Evolutionary conservation across 2,888 invertebrate genomes (phyloP), one percentile per base, ranked within the genome.

Genomic region (Temnothorax ravouxi): DNA sequence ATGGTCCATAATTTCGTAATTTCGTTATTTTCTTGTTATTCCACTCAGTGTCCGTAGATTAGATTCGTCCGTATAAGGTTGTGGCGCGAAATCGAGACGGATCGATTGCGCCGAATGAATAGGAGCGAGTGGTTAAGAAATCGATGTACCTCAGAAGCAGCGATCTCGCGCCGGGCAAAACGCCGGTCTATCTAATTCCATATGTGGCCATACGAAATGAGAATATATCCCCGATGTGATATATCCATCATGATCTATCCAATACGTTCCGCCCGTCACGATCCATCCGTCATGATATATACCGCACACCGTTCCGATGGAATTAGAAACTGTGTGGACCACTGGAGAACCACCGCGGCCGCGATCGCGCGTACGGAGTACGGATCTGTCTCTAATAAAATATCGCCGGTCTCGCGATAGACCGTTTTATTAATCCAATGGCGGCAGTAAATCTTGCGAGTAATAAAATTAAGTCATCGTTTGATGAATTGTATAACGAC

Each of bases 221-320:
- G 75, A 76, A 84, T 74, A 86, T 84, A 85, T 87, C 77, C 69
- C 44, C 50, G 69, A 79, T 34, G 77, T 84, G 87, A 88, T 86
- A 84, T 90, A 90, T 90, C 88, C 88, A 89, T 90, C 89, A 87
- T 86, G 88, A 88, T 88, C 86, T 86, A 89, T 88, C 89, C 84
- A 85, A 88, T 90, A 84, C 82, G 87, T 86, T 87, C 83, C 67
- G 74, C 71, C 83, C 85, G 89, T 88, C 88, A 89, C 86, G 86
- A 87, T 84, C 82, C 85, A 87, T 89, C 87, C 88, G 87, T 88
- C 89, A 89, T 87, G 88, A 88, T 89, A 90, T 89, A 90, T 85
- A 86, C 66, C 85, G 86, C 82, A 66, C 79, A 76, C 81, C 84
- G 69, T 87, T 87, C 85, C 85, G 76, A 89, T 77, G 61, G 88